Evolutionary conservation across 2,888 invertebrate species (phyloP).

Genomic region (Pterostichus madidus): DNA sequence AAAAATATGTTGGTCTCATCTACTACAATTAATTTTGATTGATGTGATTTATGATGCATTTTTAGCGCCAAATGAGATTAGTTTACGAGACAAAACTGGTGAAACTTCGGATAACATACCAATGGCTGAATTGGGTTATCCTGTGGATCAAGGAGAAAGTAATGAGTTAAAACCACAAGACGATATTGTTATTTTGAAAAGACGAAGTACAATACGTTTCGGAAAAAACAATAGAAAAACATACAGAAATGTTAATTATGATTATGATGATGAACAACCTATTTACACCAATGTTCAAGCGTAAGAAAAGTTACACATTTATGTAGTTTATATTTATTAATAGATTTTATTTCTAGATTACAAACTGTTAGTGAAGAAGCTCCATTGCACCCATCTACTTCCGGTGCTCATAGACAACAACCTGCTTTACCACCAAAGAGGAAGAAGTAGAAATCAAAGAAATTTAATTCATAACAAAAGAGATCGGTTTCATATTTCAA

Average conservation of each 20-base stretch:
- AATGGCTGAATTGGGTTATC: slow-evolving; percentile 54
- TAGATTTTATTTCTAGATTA: slow-evolving; percentile 23
- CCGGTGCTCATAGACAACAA: slow-evolving; percentile 1
- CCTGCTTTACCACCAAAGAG: slow-evolving; percentile 58
- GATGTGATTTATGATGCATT: background rate
- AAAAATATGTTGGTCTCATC: background rate
- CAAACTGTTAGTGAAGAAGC: slow-evolving; percentile 37
- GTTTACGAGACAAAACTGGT: slow-evolving; percentile 25
- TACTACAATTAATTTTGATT: background rate
- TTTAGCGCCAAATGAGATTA: slow-evolving; percentile 52
- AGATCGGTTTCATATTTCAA: background rate
- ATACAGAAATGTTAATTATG: slow-evolving; percentile 6
- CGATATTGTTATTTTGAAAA: slow-evolving; percentile 59
- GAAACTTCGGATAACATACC: slow-evolving; percentile 1
- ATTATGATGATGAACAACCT: slow-evolving; percentile 16
- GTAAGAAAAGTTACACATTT: background rate
- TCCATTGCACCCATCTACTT: slow-evolving; percentile 55
- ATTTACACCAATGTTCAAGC: slow-evolving; percentile 32
- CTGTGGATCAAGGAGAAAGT: slow-evolving; percentile 8
- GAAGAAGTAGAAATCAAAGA: slow-evolving; percentile 31
- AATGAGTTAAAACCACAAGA: background rate
- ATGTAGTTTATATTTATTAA: slow-evolving; percentile 10
- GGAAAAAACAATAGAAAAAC: slow-evolving; percentile 37
- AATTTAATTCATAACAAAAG: background rate
- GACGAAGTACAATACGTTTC: slow-evolving; percentile 54